phyloP scores from a whole-genome alignment of 2,797 vertebrate genomes.

The Lerista edwardsae region DNA sequence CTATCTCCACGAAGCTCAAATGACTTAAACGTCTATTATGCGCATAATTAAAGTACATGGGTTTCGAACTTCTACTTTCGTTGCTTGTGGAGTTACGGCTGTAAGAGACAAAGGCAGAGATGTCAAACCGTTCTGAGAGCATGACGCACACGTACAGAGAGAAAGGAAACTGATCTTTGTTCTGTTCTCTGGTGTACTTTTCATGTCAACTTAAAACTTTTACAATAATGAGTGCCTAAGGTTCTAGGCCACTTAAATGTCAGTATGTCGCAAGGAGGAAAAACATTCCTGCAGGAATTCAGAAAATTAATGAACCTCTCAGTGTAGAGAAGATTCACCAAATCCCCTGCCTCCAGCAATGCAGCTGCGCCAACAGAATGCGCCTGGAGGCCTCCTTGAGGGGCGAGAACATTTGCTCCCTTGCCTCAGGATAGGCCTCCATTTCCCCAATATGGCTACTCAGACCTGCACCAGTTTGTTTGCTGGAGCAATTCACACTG shows the following conservation, averaged over 20 bases:
- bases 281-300: not conserved
- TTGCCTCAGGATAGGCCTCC: no score
- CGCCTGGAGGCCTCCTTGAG: no score
- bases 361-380: no score
- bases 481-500: no score
- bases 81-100: slow-evolving; percentile 23
- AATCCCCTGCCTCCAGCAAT: not conserved
- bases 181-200: not conserved
- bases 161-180: slow-evolving; percentile 12
- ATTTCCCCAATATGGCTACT: no score
- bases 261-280: not conserved
- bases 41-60: not conserved
- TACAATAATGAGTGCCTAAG: slow-evolving; percentile 26
- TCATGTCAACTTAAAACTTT: slow-evolving; percentile 3
- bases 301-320: not conserved
- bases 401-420: no score
- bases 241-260: not conserved
- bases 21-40: slow-evolving; percentile 14
- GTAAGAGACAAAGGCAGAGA: not conserved
- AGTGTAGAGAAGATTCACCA: not conserved
- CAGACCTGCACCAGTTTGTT: no score
- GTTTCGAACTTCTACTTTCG: not conserved
- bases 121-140: slow-evolving; percentile 3
- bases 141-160: slow-evolving; percentile 10
- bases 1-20: slow-evolving; percentile 14